These are phyloP conservation scores for Caenorhabditis sp. DNA, from an alignment of 2,888 invertebrate genomes.

Conservation along the genomic window DNA sequence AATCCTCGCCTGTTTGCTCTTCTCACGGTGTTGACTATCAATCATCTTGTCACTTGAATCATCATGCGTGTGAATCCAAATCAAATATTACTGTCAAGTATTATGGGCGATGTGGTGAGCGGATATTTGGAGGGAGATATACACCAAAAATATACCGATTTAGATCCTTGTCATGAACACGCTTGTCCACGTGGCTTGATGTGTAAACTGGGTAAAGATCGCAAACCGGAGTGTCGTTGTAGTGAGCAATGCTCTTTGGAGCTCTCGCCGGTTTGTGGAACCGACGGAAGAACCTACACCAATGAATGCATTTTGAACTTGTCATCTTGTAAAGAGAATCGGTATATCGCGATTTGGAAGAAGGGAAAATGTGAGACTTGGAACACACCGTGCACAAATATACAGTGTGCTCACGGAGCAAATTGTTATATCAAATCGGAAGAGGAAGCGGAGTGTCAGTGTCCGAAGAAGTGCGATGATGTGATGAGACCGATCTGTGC, in stretches of 20 bases:
- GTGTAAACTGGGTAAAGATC: constrained; percentile 83
- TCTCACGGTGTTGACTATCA: constrained; percentile 71
- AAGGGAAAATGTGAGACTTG: constrained; percentile 83
- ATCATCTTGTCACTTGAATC: constrained; percentile 55
- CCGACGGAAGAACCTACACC: constrained; percentile 75
- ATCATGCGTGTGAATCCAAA: constrained; percentile 71
- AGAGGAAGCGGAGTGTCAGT: constrained; percentile 46
- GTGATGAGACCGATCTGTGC: constrained; percentile 60
- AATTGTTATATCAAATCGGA: constrained; percentile 77
- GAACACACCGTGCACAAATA: constrained; percentile 70
- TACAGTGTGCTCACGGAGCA: constrained; percentile 81
- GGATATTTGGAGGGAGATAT: no score
- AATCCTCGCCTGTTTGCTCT: constrained; percentile 79
- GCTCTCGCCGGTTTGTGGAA: constrained; percentile 79
- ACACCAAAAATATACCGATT: neutral
- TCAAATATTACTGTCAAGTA: constrained; percentile 73
- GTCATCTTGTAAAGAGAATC: constrained; percentile 80
- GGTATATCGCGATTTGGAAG: constrained; percentile 81
- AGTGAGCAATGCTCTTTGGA: constrained; percentile 81
- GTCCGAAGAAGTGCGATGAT: constrained; percentile 52
- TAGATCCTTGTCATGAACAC: constrained; percentile 83
- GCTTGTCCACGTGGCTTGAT: constrained; percentile 82
- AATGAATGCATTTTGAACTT: constrained; percentile 84
- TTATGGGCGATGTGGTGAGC: constrained; percentile 74
- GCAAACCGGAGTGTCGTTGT: constrained; percentile 85